phyloP scores from a whole-genome alignment of 2,888 invertebrate genomes.

The Hipparchia sbordonii region DNA sequence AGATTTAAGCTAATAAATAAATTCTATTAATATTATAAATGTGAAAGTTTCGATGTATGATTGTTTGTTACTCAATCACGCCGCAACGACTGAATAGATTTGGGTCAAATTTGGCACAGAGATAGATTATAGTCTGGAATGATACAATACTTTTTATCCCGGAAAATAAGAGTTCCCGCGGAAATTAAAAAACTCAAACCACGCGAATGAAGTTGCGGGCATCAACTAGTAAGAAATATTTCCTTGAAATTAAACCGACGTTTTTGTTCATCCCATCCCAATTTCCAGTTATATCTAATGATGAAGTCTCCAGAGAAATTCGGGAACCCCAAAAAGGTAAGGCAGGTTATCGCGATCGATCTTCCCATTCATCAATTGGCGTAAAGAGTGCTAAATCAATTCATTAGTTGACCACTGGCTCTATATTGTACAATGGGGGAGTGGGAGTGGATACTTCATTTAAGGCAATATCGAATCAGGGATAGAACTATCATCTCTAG shows the following conservation, averaged over 20 bases:
- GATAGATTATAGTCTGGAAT: no score
- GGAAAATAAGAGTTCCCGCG: no score
- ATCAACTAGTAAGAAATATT: no score
- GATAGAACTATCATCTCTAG: constrained; percentile 58
- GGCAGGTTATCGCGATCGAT: constrained; percentile 40
- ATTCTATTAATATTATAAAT: no score
- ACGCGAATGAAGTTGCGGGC: no score
- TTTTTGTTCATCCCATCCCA: constrained; percentile 17
- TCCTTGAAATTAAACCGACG: neutral
- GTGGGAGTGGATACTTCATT: constrained; percentile 72
- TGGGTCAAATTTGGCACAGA: no score
- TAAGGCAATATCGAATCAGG: constrained; percentile 76
- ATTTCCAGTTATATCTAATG: constrained; percentile 23
- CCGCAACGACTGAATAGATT: no score
- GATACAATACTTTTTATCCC: no score
- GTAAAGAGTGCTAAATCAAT: constrained; percentile 69
- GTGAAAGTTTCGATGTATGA: no score
- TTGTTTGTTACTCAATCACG: no score
- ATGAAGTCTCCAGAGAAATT: constrained; percentile 31
- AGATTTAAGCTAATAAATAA: neutral
- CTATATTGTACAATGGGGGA: constrained; percentile 69
- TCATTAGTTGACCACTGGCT: constrained; percentile 73
- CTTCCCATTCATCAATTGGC: constrained; percentile 58
- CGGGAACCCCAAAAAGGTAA: constrained; percentile 22
- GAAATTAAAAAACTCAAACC: no score